A percentile compares a stretch with the other conserved stretches of the same genome.
Evolutionary conservation across 2,888 invertebrate genomes (phyloP).

Genomic region (Zygogramma bicolorata): DNA sequence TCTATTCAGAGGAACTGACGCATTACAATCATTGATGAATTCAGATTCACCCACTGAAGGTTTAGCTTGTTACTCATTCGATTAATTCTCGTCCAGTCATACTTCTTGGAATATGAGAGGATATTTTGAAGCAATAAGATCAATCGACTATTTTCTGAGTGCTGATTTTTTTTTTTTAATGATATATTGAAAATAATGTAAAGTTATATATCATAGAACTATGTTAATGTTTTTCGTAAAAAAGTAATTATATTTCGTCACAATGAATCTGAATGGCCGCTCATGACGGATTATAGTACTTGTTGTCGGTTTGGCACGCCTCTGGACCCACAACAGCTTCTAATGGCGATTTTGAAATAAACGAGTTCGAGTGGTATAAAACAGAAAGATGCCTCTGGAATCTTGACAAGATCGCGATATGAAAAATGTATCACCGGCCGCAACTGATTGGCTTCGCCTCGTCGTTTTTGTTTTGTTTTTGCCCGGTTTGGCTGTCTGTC

Average conservation of each 20-base stretch:
- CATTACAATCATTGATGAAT: too few relatives aligned
- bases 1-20: neutral
- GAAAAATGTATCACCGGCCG: conserved; percentile 64
- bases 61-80: too few relatives aligned
- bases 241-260: too few relatives aligned
- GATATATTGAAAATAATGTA: too few relatives aligned
- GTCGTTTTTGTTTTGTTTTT: conserved; percentile 43
- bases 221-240: too few relatives aligned
- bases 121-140: neutral
- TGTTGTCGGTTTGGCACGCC: conserved; percentile 4
- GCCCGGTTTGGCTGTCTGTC: conserved; percentile 49
- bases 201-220: too few relatives aligned
- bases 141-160: too few relatives aligned
- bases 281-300: conserved; percentile 13
- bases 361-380: conserved; percentile 58
- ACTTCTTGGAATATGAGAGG: neutral
- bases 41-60: too few relatives aligned
- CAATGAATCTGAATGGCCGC: neutral
- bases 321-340: conserved; percentile 52
- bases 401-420: conserved; percentile 63
- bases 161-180: too few relatives aligned
- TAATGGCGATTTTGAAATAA: conserved; percentile 60
- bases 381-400: conserved; percentile 59
- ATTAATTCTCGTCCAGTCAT: too few relatives aligned
- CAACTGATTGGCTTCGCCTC: conserved; percentile 57